phyloP scores from a whole-genome alignment of 2,113 vertebrate genomes.

The Crotalus tigris region DNA sequence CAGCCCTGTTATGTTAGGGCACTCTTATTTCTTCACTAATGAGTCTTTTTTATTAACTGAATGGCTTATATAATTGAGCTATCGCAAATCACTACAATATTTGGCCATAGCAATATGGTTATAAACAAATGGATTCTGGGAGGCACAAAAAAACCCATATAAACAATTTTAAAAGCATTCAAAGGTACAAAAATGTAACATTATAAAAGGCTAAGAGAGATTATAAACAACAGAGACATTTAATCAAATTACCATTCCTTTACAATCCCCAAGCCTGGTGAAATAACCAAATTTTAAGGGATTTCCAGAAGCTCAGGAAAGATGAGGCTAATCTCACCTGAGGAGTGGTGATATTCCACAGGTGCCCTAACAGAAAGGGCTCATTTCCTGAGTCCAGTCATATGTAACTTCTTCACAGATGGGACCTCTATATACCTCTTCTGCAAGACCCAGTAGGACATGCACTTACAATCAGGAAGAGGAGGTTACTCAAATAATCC shows the following conservation, averaged over 20 bases:
- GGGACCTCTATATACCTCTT: not conserved
- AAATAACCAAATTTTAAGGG: not conserved
- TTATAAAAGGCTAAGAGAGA: not conserved
- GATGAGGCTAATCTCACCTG: not conserved
- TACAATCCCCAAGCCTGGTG: not conserved
- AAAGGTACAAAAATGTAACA: not conserved
- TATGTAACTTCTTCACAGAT: not conserved
- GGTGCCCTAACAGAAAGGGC: not conserved
- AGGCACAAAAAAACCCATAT: not conserved
- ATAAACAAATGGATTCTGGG: not conserved
- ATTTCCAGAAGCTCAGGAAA: not conserved
- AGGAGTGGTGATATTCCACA: not conserved
- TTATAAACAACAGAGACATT: not conserved
- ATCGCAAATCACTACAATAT: not conserved
- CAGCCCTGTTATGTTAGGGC: not conserved
- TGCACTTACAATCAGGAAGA: not conserved
- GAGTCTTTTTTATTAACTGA: not conserved
- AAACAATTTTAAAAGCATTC: not conserved
- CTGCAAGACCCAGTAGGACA: not conserved
- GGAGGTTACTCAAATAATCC: not conserved
- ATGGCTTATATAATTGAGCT: not conserved
- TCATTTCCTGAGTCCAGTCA: not conserved
- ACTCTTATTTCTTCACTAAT: not conserved
- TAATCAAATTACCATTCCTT: not conserved
- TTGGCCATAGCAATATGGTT: not conserved